phyloP scores from a whole-genome alignment of 2,888 invertebrate species.

The Napeogenes sylphis region DNA sequence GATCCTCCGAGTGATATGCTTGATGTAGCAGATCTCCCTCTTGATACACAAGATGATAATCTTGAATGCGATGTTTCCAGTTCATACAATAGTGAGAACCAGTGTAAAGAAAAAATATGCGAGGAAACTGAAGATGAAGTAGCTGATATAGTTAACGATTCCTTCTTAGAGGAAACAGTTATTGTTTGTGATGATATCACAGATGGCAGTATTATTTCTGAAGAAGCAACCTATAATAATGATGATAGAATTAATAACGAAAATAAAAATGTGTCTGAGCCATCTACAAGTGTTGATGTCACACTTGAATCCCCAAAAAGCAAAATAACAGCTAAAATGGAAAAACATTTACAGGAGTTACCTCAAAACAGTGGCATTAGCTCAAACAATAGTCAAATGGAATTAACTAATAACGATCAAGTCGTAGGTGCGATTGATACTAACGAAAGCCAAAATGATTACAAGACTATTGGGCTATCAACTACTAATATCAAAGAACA shows the following conservation, averaged over 20 bases:
- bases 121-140: conserved; percentile 66
- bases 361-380: too few species aligned
- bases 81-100: conserved; percentile 50
- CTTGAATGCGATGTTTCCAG: conserved; percentile 46
- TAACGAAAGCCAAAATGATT: too few species aligned
- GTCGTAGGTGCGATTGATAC: too few species aligned
- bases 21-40: conserved; percentile 68
- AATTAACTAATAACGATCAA: too few species aligned
- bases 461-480: too few species aligned
- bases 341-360: too few species aligned
- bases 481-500: too few species aligned
- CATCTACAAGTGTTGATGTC: conserved; percentile 12
- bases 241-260: too few species aligned
- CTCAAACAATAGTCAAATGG: too few species aligned
- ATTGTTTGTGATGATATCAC: conserved; percentile 15
- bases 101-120: conserved; percentile 46
- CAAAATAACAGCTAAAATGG: neutral
- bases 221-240: too few species aligned
- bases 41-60: conserved; percentile 63
- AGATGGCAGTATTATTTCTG: neutral
- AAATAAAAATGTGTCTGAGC: neutral
- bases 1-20: conserved; percentile 68
- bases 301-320: neutral
- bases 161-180: conserved; percentile 42
- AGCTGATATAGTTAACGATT: conserved; percentile 55